Evolutionary conservation across 2,888 invertebrate species (phyloP).

Genomic region (Drosophila leonis): DNA sequence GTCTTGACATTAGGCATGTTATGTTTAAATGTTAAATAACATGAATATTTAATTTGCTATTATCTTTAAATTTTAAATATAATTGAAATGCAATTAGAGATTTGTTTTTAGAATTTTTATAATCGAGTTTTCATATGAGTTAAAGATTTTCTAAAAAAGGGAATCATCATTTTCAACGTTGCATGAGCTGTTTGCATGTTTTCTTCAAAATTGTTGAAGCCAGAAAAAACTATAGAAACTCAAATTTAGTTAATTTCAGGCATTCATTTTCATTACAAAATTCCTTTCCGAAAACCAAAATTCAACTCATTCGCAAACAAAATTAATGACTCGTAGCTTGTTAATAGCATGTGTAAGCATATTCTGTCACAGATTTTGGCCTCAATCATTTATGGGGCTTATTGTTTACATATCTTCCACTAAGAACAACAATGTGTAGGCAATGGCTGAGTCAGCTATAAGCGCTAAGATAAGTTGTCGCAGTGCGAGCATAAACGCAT

Average conservation of each 20-base stretch:
- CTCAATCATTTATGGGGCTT: constrained; percentile 53
- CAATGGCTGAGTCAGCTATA: constrained; percentile 47
- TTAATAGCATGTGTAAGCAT: constrained; percentile 23
- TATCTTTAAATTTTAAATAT: no score
- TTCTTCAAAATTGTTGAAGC: no score
- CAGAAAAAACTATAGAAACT: background rate
- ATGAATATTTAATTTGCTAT: background rate
- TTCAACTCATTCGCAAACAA: background rate
- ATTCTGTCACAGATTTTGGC: constrained; percentile 18
- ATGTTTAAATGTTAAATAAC: background rate
- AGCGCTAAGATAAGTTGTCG: constrained; percentile 25
- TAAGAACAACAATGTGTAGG: constrained; percentile 18
- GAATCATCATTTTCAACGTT: no score
- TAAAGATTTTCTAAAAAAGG: no score
- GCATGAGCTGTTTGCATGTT: no score
- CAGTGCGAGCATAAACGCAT: constrained; percentile 62
- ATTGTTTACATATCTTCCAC: constrained; percentile 61
- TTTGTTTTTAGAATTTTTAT: background rate
- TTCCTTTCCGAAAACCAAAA: background rate
- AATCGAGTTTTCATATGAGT: background rate
- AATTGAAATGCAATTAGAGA: background rate
- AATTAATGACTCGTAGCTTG: background rate
- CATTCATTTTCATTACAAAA: background rate
- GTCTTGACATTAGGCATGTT: background rate
- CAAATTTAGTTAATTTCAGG: background rate